Evolutionary conservation across 2,888 invertebrate genomes (phyloP), one percentile per base, ranked within the genome.

Genomic region (Baccha elongata): DNA sequence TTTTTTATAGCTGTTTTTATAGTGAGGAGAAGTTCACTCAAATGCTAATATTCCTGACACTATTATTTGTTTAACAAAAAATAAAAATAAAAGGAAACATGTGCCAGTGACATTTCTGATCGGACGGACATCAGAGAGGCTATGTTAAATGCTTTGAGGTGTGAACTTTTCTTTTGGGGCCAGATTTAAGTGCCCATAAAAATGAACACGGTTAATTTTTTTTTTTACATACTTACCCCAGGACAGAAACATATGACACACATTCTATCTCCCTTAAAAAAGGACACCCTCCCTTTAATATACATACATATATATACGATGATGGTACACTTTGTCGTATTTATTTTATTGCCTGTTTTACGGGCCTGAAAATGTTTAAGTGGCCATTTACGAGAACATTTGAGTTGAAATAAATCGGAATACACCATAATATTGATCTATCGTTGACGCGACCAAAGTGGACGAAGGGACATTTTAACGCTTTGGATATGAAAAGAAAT

Each of bases 341-440:
- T 75, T 60, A 81, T 81, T 81, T 81, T 81, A 81, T 81, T 60
- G 76, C 76, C 40, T 50, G 71, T 81, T 76, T 81, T 76, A 76
- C 67, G 75, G 67, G 32, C 46, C 65, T 50, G 81, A 71, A 60
- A 76, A 81, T 76, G 71, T 75, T 81, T 81, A 71, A 81, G 52
- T 76, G 71, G 71, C 81, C 81, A 76, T 75, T 75, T 81, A 71
- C 65, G 71, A 75, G 52, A 58, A 60, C 75, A 75, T 81, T 81
- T 71, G 76, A 26, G 71, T 76, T 65, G 67, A 76, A 81, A 76
- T 81, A 81, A 81, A 75, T 80, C 75, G 69, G 71, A 65, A 74
- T 32, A 48, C 53, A 40, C 55, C 15, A 42, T 64, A 68, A 48
- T 37, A 21, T 42, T 55, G 64, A 29, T 40, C 23, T 55, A 58